Evolutionary conservation across 1,140 invertebrate genomes (phyloP), one percentile per base, ranked within the genome.

Genomic region (Mercenaria mercenaria): DNA sequence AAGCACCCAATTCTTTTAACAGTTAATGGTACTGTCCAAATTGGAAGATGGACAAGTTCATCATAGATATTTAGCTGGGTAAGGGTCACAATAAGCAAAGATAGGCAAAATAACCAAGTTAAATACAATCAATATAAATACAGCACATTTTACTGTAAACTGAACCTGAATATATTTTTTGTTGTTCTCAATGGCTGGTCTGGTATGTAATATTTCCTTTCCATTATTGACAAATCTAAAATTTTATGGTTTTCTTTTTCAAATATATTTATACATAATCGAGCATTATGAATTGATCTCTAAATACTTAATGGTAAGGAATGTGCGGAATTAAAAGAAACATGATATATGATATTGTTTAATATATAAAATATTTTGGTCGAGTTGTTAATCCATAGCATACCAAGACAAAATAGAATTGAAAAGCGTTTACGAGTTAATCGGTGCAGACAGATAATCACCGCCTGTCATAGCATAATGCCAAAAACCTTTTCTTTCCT

Each of bases 381-480:
- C 47, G 43, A 29, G 34, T 52, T 77, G 47, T 77, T 77, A 77
- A 77, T 77, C 41, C 47, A 20, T 72, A n/a, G 34, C 67, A 72
- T 72, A 72, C 67, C 67, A 39, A 39, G 32, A 72, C 34, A 72
- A 64, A 72, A 72, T 8, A 2, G 15, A 72, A 72, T 72, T 72
- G 67, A 15, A 39, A 39, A 77, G 29, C 26, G 37, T 2, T 47
- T 29, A 26, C 8, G 47, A 29, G 20, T 77, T 77, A 50, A 15
- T 32, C n/a, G 26, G 74, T 77, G 29, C 74, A 77, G 74, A 52
- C 74, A 77, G 74, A 77, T 77, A 77, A 77, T 77, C 41, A 1
- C 43, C 10, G 18, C 41, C 37, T 77, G 74, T 77, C 74, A 77
- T 11, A 10, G 10, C 43, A 29, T 8, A 77, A 8, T 50, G 74